These are phyloP conservation scores for Nesogale talazaci DNA, from an alignment of 2,113 vertebrate species.

Conservation along the genomic window DNA sequence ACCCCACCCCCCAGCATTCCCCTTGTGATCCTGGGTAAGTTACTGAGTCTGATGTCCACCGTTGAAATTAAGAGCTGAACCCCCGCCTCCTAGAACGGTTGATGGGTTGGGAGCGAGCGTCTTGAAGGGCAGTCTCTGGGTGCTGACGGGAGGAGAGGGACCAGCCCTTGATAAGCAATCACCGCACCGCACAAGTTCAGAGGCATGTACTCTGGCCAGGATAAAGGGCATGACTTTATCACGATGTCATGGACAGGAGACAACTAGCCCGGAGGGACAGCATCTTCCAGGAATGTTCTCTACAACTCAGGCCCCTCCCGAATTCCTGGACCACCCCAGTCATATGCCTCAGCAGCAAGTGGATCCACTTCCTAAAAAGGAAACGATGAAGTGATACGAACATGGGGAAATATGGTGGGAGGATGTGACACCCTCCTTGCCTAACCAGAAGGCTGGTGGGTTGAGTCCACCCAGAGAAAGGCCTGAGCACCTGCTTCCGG, in stretches of 20 bases:
- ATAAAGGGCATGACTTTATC: background rate
- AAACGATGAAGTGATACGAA: background rate
- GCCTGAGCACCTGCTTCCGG: background rate
- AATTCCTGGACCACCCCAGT: background rate
- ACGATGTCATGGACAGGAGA: background rate
- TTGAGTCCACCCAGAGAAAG: background rate
- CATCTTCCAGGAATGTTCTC: background rate
- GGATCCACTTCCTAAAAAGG: slow-evolving; percentile 1
- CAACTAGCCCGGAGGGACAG: background rate
- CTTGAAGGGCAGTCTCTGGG: background rate
- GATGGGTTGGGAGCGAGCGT: background rate
- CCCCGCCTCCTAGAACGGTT: background rate
- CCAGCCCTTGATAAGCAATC: background rate
- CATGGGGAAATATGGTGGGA: too few relatives aligned
- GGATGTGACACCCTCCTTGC: background rate
- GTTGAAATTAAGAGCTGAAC: background rate
- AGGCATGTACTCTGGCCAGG: background rate
- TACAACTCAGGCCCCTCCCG: too few relatives aligned
- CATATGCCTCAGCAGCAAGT: background rate
- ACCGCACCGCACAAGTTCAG: background rate
- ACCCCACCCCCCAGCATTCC: background rate
- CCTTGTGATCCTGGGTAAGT: background rate
- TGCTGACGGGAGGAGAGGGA: background rate
- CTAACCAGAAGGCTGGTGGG: background rate
- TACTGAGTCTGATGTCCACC: background rate